Evolutionary conservation across 2,888 invertebrate genomes (phyloP).

Genomic region (Scaptomyza cyrtandrae): DNA sequence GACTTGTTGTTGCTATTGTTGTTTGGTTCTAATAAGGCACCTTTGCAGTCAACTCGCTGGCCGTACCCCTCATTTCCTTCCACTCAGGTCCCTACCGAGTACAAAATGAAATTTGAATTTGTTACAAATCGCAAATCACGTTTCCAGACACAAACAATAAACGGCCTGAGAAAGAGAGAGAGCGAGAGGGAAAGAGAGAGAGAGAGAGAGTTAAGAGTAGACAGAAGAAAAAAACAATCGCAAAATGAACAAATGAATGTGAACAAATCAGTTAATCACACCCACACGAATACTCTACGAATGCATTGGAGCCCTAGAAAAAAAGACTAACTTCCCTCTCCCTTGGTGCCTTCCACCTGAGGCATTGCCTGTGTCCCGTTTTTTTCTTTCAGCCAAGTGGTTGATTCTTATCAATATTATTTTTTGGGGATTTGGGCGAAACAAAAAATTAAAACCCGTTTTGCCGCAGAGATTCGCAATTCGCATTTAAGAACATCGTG

Average conservation of each 20-base stretch:
- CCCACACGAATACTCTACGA: conserved; percentile 75
- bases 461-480: conserved; percentile 39
- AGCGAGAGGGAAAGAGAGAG: background rate
- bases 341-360: conserved; percentile 6
- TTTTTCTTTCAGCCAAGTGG: conserved; percentile 36
- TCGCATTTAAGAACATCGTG: conserved; percentile 81
- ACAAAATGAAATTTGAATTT: conserved; percentile 76
- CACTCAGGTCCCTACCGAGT: background rate
- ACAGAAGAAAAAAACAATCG: conserved; percentile 50
- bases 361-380: conserved; percentile 35
- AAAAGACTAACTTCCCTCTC: background rate
- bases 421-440: conserved; percentile 18
- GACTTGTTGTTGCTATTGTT: conserved; percentile 18
- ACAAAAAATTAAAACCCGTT: conserved; percentile 59
- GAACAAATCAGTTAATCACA: conserved; percentile 84
- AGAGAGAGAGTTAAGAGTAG: conserved; percentile 9
- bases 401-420: conserved; percentile 76
- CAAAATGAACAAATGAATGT: conserved; percentile 81
- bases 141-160: conserved; percentile 58
- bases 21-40: conserved; percentile 51
- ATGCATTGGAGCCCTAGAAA: conserved; percentile 28
- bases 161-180: conserved; percentile 14
- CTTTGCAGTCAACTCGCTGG: conserved; percentile 24
- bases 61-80: background rate
- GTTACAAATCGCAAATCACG: conserved; percentile 84